A percentile compares a stretch with the other conserved stretches of the same genome.
phyloP scores from a whole-genome alignment of 2,888 invertebrate species.

The Andrena chrysosceles region DNA sequence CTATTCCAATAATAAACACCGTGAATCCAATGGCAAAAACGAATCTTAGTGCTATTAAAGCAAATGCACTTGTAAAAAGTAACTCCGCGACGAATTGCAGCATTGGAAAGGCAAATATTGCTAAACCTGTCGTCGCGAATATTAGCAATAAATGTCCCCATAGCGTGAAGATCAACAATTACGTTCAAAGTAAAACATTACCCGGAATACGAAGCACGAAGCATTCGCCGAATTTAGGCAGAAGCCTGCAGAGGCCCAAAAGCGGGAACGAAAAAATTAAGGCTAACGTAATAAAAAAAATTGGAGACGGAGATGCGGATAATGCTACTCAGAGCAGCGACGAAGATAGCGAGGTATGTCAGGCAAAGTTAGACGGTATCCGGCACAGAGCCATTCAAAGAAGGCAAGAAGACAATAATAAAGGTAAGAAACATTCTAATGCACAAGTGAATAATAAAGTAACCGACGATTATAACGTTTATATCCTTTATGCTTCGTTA shows the following conservation, averaged over 20 bases:
- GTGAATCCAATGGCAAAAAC: conserved; percentile 79
- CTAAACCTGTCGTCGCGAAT: conserved; percentile 78
- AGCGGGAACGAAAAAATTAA: conserved; percentile 75
- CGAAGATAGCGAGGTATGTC: conserved; percentile 89
- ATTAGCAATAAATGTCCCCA: conserved; percentile 79
- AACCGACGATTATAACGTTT: not conserved
- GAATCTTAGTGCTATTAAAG: conserved; percentile 73
- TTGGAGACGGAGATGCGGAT: conserved; percentile 68
- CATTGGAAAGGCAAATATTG: conserved; percentile 75
- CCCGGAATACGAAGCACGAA: conserved; percentile 75
- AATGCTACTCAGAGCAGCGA: conserved; percentile 83
- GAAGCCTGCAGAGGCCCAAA: conserved; percentile 75
- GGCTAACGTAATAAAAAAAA: conserved; percentile 63
- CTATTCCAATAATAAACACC: conserved; percentile 78
- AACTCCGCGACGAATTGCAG: conserved; percentile 80
- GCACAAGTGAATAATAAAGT: not conserved
- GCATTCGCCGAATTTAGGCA: conserved; percentile 79
- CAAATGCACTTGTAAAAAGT: conserved; percentile 78
- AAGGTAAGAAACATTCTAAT: conserved; percentile 68
- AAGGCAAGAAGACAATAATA: conserved; percentile 81
- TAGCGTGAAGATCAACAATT: conserved; percentile 82
- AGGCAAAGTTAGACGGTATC: conserved; percentile 89
- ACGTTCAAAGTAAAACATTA: conserved; percentile 80
- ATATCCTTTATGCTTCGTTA: not conserved
- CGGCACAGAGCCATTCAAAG: conserved; percentile 88